A percentile compares a stretch with the other conserved stretches of the same genome.
Conservation (phyloP, 2,888 invertebrate genomes). For the Drosophila fulvimacula region DNA sequence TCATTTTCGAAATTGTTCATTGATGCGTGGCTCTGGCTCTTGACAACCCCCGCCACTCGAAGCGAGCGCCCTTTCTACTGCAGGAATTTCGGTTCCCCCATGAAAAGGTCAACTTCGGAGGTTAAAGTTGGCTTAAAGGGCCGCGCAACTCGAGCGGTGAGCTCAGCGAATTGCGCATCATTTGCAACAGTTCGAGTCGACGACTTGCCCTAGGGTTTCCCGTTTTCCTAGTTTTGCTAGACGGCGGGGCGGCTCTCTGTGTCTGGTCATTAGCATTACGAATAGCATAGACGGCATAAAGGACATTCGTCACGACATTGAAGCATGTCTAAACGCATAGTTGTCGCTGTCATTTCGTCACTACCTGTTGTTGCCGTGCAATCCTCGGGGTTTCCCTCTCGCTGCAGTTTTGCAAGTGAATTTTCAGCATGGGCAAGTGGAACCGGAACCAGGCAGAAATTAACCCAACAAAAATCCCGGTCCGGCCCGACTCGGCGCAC, state of each 20-base stretch:
- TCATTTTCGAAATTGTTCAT: constrained; percentile 43
- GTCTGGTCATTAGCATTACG: constrained; percentile 58
- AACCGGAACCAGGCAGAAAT: constrained; percentile 44
- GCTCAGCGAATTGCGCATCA: constrained; percentile 52
- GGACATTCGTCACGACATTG: constrained; percentile 48
- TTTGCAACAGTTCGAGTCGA: constrained; percentile 7
- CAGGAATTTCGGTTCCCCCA: constrained; percentile 10
- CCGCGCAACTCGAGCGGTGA: constrained; percentile 16
- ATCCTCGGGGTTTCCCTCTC: constrained; percentile 42
- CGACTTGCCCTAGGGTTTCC: constrained; percentile 1
- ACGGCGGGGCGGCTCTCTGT: constrained; percentile 34
- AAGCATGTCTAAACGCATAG: constrained; percentile 62
- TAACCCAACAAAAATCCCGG: neutral
- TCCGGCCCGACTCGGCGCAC: too few relatives aligned
- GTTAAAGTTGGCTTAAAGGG: constrained; percentile 21
- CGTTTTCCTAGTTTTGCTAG: neutral
- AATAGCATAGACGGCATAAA: constrained; percentile 20
- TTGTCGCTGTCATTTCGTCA: constrained; percentile 40
- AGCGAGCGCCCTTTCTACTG: constrained; percentile 1
- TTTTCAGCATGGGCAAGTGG: constrained; percentile 38
- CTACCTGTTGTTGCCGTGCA: constrained; percentile 54
- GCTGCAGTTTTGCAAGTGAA: constrained; percentile 60
- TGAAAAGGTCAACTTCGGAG: constrained; percentile 51
- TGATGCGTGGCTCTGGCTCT: constrained; percentile 36
- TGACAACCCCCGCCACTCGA: constrained; percentile 10